Percentiles rank a stretch among this genome's conserved stretches.
Conservation (phyloP, 2,113 vertebrate genomes). For the Cheirogaleus medius region DNA sequence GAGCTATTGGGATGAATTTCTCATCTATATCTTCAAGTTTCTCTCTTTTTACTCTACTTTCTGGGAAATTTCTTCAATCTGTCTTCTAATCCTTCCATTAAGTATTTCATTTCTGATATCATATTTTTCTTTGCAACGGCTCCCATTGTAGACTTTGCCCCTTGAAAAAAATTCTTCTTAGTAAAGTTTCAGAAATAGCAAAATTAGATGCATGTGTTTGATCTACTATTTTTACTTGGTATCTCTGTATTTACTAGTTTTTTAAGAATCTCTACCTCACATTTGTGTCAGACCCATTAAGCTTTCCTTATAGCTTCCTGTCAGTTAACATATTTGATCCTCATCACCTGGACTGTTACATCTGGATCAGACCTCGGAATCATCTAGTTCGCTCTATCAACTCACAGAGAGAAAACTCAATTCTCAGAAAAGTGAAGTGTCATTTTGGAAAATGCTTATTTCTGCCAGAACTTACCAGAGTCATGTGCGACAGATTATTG, state of each 20-base stretch:
- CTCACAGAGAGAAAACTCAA: background rate
- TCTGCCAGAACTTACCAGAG: background rate
- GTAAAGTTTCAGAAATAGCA: background rate
- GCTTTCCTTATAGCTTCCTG: background rate
- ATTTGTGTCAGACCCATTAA: background rate
- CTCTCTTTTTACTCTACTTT: background rate
- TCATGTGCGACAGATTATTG: background rate
- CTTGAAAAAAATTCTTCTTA: background rate
- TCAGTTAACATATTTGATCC: background rate
- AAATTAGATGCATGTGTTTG: background rate
- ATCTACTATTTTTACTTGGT: background rate
- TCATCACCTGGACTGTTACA: background rate
- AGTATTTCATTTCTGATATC: slow-evolving; percentile 35
- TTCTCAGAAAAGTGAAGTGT: background rate
- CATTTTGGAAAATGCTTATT: background rate
- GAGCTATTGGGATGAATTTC: background rate
- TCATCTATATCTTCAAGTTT: background rate
- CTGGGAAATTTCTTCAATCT: background rate
- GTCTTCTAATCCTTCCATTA: background rate
- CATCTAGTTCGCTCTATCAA: background rate
- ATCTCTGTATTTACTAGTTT: background rate
- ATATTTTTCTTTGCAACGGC: background rate
- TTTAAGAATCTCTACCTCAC: background rate
- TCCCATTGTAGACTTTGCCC: background rate
- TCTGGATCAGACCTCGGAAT: background rate